phyloP scores from a whole-genome alignment of 1,140 invertebrate species.

The Drosophila albomicans region DNA sequence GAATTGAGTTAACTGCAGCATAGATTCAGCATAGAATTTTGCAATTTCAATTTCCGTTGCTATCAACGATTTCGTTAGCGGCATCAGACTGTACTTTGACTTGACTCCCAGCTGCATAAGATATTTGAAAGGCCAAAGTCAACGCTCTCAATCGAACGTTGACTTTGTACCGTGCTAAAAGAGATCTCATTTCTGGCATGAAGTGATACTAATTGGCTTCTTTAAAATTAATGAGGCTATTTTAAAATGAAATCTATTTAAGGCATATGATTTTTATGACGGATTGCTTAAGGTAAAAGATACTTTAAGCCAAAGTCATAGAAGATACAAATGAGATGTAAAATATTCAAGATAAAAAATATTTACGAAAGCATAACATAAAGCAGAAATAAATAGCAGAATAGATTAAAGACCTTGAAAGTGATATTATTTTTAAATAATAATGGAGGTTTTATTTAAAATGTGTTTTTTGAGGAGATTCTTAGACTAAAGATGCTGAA shows the following conservation, averaged over 20 bases:
- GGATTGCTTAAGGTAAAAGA: too few species aligned
- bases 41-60: constrained; percentile 7
- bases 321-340: too few species aligned
- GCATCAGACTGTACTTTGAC: constrained; percentile 45
- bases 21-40: background rate
- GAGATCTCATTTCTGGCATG: background rate
- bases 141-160: constrained; percentile 54
- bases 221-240: constrained; percentile 1
- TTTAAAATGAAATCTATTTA: background rate
- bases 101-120: constrained; percentile 35
- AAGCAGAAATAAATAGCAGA: too few species aligned
- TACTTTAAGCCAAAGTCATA: too few species aligned
- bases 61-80: background rate
- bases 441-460: too few species aligned
- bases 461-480: too few species aligned
- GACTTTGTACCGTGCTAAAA: constrained; percentile 23
- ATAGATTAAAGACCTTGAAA: too few species aligned
- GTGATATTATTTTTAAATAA: too few species aligned
- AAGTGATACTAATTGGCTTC: background rate
- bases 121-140: constrained; percentile 69
- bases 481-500: too few species aligned
- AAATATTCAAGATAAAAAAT: too few species aligned
- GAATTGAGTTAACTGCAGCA: background rate
- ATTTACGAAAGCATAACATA: too few species aligned
- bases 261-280: background rate